Base-by-base conservation (phyloP, 2,888 invertebrate genomes). In the Conchocele bisecta region DNA sequence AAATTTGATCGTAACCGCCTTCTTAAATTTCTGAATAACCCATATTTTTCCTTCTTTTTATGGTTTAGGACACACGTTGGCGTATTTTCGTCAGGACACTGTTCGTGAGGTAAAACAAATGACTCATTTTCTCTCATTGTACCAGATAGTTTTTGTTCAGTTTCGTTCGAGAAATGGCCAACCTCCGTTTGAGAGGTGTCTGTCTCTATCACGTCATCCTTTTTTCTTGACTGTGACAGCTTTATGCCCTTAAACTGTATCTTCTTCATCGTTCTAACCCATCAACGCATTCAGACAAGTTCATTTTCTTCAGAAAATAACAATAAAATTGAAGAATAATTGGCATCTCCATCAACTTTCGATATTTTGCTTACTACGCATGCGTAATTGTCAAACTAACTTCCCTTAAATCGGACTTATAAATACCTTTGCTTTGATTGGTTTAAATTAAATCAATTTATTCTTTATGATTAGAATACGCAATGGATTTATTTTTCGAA, bases 31-130 rank as follows among this genome's bases (percentile, higher is more conserved):
- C 83, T 78, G 29, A 87, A 78, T 7, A 87, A 53, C 6, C 87
- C 85, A 63, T 84, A 79, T 58, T 82, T 87, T 50, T 85, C 85
- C 53, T 83, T 82, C 70, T 83, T 86, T 51, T 75, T 81, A 44
- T 68, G 71, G 51, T 68, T 64, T 26, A 67, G 56, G 58, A 58
- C 76, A 42, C 67, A 70, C 58, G 58, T 66, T 46, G 53, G 68
- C 33, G 71, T 75, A 37, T 75, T 65, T 48, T 83, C 79, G 46
- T 82, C 81, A 48, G 77, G 65, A 66, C 63, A 71, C 54, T 61
- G 77, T 28, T 68, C 58, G 44, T 73, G 77, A 42, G 79, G 70
- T 42, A 77, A 66, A 26, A 59, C 66, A 15, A 63, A 53, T 75
- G 74, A 75, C 69, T 78, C 78, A 78, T 61, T 72, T 61, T 60